Percentiles rank a stretch among this genome's conserved stretches.
Conservation (phyloP, 1,140 invertebrate genomes). For the Diuraphis noxia region DNA sequence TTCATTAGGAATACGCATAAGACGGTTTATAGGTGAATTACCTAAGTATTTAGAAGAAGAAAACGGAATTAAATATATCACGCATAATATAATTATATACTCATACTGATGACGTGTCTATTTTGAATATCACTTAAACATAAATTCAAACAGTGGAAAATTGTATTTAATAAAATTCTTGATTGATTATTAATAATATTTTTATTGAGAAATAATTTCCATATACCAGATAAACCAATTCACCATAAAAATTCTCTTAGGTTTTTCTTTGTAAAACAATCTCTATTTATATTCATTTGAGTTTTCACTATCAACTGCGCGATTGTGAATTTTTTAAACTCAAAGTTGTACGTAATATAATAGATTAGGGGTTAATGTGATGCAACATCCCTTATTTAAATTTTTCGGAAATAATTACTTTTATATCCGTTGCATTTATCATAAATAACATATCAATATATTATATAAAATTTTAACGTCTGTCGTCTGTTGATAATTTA, state of each 20-base stretch:
- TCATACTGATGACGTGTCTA: background rate
- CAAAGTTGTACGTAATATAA: background rate
- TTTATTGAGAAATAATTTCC: background rate
- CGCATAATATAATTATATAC: background rate
- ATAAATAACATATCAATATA: background rate
- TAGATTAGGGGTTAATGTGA: background rate
- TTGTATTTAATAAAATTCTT: background rate
- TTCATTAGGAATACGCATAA: too few species aligned
- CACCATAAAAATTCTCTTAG: background rate
- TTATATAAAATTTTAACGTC: background rate
- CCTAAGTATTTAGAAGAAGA: too few species aligned
- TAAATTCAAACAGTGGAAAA: background rate
- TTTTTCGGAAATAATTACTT: background rate
- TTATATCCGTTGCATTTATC: background rate
- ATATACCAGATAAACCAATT: background rate
- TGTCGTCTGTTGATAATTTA: background rate
- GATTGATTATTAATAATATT: background rate
- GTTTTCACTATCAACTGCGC: background rate
- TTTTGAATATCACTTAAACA: background rate
- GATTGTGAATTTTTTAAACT: background rate
- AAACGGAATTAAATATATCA: background rate
- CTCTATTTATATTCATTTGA: background rate
- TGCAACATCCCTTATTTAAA: background rate
- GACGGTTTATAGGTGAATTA: too few species aligned
- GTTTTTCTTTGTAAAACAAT: background rate